phyloP scores from a whole-genome alignment of 2,797 vertebrate species.

The Mormyrops boulengeri region DNA sequence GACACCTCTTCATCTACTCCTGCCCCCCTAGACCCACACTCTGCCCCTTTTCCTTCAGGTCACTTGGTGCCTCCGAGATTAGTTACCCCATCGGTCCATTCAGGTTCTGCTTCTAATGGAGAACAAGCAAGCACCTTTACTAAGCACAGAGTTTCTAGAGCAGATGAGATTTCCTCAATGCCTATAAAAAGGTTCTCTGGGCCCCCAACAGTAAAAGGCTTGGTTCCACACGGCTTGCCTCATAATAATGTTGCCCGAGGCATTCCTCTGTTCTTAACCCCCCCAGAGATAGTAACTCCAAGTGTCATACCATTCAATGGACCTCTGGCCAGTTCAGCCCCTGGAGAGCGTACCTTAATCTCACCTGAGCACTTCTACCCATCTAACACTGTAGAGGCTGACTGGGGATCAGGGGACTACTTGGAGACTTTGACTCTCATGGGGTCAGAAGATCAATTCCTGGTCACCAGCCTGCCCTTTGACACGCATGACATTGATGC shows the following conservation, averaged over 20 bases:
- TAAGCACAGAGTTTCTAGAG: not conserved
- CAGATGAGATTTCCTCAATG: not conserved
- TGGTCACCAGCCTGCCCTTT: constrained; percentile 53
- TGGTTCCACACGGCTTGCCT: not conserved
- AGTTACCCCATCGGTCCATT: not conserved
- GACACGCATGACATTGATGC: constrained; percentile 70
- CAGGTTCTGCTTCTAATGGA: not conserved
- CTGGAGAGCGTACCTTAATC: constrained; percentile 57
- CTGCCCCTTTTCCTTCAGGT: not conserved
- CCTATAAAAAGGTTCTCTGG: not conserved
- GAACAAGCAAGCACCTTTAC: not conserved
- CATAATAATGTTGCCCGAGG: constrained; percentile 55
- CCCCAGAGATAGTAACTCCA: constrained; percentile 61
- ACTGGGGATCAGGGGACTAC: constrained; percentile 76
- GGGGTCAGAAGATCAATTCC: constrained; percentile 59
- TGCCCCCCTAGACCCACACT: not conserved
- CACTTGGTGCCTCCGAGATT: not conserved
- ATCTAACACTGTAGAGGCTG: constrained; percentile 58
- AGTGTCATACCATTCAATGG: constrained; percentile 57
- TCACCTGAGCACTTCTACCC: constrained; percentile 58
- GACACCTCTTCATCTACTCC: not conserved
- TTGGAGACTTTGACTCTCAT: constrained; percentile 71
- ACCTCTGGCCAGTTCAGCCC: constrained; percentile 55
- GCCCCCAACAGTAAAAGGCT: not conserved
- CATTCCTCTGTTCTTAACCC: constrained; percentile 64